Conservation (phyloP, 2,888 invertebrate genomes). For the Apantesis nais region DNA sequence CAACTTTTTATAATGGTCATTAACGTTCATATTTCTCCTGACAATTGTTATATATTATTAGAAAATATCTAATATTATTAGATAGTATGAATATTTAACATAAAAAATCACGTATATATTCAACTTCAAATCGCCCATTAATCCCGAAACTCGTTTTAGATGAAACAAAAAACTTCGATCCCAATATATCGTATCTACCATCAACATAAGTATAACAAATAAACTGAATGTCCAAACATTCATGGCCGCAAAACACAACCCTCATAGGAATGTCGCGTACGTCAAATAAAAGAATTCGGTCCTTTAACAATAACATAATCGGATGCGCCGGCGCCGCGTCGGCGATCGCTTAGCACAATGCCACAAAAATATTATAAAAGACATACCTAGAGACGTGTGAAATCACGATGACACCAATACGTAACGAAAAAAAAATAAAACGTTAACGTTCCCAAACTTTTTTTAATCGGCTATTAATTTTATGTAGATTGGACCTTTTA, state of each 20-base stretch:
- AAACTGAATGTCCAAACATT: conserved; percentile 58
- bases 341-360: conserved; percentile 68
- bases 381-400: conserved; percentile 73
- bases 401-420: conserved; percentile 71
- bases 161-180: conserved; percentile 45
- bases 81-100: too few relatives aligned
- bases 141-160: conserved; percentile 21
- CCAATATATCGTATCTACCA: conserved; percentile 52
- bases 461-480: conserved; percentile 50
- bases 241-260: conserved; percentile 69
- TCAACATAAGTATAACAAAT: conserved; percentile 52
- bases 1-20: background rate
- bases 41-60: background rate
- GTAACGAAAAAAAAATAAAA: conserved; percentile 54
- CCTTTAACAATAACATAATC: conserved; percentile 81
- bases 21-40: background rate
- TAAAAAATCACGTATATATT: background rate
- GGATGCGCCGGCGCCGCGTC: conserved; percentile 78
- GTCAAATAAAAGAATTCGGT: conserved; percentile 81
- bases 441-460: conserved; percentile 44
- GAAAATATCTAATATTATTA: too few relatives aligned
- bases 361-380: conserved; percentile 70
- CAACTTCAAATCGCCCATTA: conserved; percentile 8
- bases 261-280: conserved; percentile 71
- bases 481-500: conserved; percentile 50